Conservation (phyloP, 2,888 invertebrate species). For the Tiliacea aurago region DNA sequence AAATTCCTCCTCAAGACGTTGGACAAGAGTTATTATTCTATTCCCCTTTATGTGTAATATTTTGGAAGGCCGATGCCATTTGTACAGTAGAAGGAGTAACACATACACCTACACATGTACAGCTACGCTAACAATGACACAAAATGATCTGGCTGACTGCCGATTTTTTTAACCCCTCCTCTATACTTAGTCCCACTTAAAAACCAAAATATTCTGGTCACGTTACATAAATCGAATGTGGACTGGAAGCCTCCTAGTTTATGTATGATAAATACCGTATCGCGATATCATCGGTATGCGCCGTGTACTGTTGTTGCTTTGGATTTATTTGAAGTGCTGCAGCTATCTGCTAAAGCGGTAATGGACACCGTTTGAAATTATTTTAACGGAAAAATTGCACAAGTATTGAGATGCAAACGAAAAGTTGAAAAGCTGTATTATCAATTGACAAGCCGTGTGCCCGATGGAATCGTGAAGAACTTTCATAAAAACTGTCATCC, state of each 20-base stretch:
- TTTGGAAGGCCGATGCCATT: too few species aligned
- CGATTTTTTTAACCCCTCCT: not conserved
- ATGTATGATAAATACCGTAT: conserved; percentile 79
- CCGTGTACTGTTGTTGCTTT: conserved; percentile 70
- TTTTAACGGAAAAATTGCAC: conserved; percentile 4
- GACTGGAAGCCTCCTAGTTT: conserved; percentile 67
- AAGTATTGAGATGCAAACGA: not conserved
- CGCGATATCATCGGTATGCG: conserved; percentile 75
- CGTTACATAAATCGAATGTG: conserved; percentile 68
- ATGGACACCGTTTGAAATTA: conserved; percentile 62
- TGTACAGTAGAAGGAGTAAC: not conserved
- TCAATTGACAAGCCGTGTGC: not conserved
- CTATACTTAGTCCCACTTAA: conserved; percentile 28
- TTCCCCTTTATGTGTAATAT: not conserved
- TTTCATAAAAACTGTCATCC: not conserved
- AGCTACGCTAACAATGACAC: not conserved
- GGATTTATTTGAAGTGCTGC: conserved; percentile 71
- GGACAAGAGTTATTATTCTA: not conserved
- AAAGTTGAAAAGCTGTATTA: not conserved
- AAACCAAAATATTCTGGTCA: conserved; percentile 56
- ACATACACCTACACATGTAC: too few species aligned
- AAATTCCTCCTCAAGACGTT: not conserved
- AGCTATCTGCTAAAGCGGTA: conserved; percentile 69
- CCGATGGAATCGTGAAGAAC: not conserved
- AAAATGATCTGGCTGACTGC: not conserved